Evolutionary conservation across 35 echinoderm and acorn worm genomes (phyloP), one percentile per base, ranked within the genome.

Genomic region (Eucidaris tribuloides): DNA sequence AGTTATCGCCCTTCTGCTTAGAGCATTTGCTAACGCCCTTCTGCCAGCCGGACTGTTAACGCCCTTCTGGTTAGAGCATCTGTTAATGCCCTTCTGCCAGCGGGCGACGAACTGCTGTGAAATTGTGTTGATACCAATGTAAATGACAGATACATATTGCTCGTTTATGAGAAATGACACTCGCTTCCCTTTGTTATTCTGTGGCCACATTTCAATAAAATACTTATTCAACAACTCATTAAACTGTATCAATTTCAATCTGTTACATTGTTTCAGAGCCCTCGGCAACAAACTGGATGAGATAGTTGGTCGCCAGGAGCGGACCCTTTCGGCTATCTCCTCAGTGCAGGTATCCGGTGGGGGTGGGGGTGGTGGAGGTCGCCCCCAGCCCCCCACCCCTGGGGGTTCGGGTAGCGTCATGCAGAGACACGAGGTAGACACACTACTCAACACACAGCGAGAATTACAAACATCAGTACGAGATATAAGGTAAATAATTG

Each of bases 351-450:
- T 41, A 22, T 28, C 40, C 9, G 30, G 65, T 46, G 62, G 7
- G 18, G 74, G 70, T 4, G 76, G 76, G 42, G 20, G 30, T 4
- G 48, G 64, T 20, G n/a, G 71, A 79, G 70, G 81, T 9, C 61
- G 24, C 23, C 27, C 35, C 28, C 43, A 50, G 3, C 46, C 23
- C 7, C 33, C 52, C 7, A 14, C 30, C 22, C 32, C 32, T 40
- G 87, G 81, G 14, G 79, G 65, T 4, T 29, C 84, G 0, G 68
- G 70, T 25, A 66, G 59, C 36, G 55, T 43, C n/a, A 90, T 93
- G 18, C 82, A 92, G 38, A 84, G 96, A 65, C 90, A 99, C 68
- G 96, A 99, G 82, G 84, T 99, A 33, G 96, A 99, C 41, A 84
- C 82, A 5, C 63, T 99, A 74, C 58, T 99, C 46, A 93, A 90